phyloP scores from a whole-genome alignment of 2,888 invertebrate species.

The Andrena haemorrhoa region DNA sequence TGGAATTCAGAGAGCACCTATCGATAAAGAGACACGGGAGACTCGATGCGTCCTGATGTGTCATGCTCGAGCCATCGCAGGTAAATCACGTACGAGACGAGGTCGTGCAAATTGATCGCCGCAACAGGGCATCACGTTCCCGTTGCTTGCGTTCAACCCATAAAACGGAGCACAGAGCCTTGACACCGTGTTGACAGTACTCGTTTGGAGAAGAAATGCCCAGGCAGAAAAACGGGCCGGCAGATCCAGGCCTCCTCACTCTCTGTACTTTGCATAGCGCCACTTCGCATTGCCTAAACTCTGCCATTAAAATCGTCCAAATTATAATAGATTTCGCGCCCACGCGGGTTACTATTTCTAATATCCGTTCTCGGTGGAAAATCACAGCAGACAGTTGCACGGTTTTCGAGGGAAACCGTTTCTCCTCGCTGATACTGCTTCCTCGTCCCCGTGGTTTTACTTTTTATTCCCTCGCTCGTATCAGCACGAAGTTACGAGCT shows the following conservation, averaged over 20 bases:
- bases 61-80: conserved; percentile 26
- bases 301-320: too few species aligned
- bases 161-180: conserved; percentile 54
- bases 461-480: conserved; percentile 1
- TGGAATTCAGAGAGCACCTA: neutral
- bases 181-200: conserved; percentile 61
- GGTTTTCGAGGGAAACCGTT: neutral
- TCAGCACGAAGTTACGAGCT: conserved; percentile 20
- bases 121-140: conserved; percentile 41
- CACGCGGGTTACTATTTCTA: neutral
- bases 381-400: neutral
- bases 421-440: neutral
- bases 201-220: conserved; percentile 45
- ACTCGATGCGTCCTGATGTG: conserved; percentile 17
- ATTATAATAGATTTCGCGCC: too few species aligned
- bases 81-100: conserved; percentile 48
- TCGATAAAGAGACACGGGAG: conserved; percentile 11
- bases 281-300: neutral
- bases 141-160: conserved; percentile 37
- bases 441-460: neutral
- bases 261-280: neutral
- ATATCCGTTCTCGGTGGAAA: neutral
- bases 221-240: neutral
- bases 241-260: neutral
- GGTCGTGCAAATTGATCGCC: conserved; percentile 54